phyloP scores from a whole-genome alignment of 2,888 invertebrate genomes.

The Lepeophtheirus nordmannii region DNA sequence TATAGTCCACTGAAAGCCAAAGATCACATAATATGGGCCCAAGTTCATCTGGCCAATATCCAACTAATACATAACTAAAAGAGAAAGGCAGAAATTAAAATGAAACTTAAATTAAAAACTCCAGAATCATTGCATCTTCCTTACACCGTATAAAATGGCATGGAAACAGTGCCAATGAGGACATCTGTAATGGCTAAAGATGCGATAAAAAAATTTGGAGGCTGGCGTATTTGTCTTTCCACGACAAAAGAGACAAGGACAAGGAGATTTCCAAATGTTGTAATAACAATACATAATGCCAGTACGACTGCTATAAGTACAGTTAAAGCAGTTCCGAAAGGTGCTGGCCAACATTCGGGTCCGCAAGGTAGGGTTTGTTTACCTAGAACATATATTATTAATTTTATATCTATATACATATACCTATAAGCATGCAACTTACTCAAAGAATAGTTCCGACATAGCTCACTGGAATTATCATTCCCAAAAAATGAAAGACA shows the following conservation, averaged over 20 bases:
- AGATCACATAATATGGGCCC: conserved; percentile 90
- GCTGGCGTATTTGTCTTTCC: conserved; percentile 50
- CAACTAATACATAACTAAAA: conserved; percentile 65
- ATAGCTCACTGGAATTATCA: no score
- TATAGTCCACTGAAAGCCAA: conserved; percentile 97
- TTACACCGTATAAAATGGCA: conserved; percentile 87
- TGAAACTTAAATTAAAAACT: not conserved
- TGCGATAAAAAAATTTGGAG: conserved; percentile 98
- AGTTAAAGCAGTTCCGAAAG: conserved; percentile 72
- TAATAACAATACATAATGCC: conserved; percentile 71
- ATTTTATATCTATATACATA: no score
- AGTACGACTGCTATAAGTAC: conserved; percentile 72
- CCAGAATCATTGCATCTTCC: not conserved
- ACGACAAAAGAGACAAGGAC: conserved; percentile 77
- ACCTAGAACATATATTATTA: no score
- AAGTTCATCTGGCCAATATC: conserved; percentile 68
- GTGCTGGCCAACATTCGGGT: conserved; percentile 25
- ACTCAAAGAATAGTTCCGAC: no score
- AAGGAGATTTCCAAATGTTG: conserved; percentile 85
- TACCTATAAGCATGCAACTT: no score
- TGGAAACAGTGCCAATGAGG: conserved; percentile 90
- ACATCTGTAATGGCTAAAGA: conserved; percentile 93
- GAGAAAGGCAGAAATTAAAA: not conserved
- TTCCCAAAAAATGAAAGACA: no score
- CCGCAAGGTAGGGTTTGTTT: not conserved